A percentile compares a stretch with the other conserved stretches of the same genome.
These are phyloP conservation scores for Trichonephila inaurata DNA, from an alignment of 1,140 invertebrate species.

Conservation along the genomic window DNA sequence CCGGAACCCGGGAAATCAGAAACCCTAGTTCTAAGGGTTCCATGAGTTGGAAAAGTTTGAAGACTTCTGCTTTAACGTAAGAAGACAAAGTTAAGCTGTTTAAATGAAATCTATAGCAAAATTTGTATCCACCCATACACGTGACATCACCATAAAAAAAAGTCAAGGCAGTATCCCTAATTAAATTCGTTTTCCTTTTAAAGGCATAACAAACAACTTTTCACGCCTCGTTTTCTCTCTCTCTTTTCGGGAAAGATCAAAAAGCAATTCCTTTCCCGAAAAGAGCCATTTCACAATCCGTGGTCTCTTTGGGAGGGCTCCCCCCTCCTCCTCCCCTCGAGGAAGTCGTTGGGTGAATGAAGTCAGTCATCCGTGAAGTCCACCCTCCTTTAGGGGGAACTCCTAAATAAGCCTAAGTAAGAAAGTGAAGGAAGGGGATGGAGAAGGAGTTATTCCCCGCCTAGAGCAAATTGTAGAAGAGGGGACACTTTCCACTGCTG, in stretches of 20 bases:
- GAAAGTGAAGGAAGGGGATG: background rate
- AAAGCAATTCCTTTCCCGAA: background rate
- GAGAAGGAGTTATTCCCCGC: background rate
- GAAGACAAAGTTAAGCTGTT: too few species aligned
- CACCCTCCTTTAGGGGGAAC: background rate
- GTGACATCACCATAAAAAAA: background rate
- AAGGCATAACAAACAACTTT: background rate
- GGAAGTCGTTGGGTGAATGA: slow-evolving; percentile 47
- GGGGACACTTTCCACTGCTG: background rate
- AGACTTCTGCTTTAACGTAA: too few species aligned
- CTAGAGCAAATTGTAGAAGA: background rate
- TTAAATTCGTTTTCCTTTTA: slow-evolving; percentile 18
- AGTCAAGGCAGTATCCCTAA: background rate
- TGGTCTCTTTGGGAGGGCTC: background rate
- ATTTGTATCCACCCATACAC: too few species aligned
- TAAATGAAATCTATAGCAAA: too few species aligned
- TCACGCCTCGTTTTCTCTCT: background rate
- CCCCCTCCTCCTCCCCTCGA: background rate
- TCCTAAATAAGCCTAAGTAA: slow-evolving; percentile 10
- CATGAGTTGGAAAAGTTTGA: too few species aligned
- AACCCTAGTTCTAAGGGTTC: too few species aligned
- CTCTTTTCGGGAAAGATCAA: background rate
- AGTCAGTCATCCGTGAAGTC: slow-evolving; percentile 8
- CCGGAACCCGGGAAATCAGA: too few species aligned
- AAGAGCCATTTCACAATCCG: background rate